Evolutionary conservation across 2,797 vertebrate species (phyloP).

Genomic region (Fringilla coelebs): DNA sequence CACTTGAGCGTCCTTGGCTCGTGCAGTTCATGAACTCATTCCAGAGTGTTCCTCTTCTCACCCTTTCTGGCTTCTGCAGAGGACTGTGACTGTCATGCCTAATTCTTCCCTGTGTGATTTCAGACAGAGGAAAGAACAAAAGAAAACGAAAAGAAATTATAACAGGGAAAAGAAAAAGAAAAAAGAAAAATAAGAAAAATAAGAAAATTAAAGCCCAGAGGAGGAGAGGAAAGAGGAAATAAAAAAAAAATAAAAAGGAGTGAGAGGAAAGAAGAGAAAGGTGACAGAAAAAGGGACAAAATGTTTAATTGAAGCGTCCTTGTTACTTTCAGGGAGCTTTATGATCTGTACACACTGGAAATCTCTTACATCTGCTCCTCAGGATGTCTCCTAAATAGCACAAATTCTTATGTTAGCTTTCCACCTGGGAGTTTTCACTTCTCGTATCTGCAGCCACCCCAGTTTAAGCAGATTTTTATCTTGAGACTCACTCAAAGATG

Average conservation of each 20-base stretch:
- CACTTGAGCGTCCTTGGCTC: neutral
- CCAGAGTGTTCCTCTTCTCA: neutral
- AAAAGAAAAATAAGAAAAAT: accelerated
- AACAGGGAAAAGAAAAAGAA: accelerated
- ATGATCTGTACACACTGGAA: neutral
- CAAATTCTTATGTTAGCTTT: neutral
- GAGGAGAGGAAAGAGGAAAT: neutral
- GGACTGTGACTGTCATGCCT: neutral
- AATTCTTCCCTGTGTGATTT: neutral
- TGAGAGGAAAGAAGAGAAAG: neutral
- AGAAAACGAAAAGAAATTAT: accelerated
- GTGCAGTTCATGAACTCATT: neutral
- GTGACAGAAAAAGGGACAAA: neutral
- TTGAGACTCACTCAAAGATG: neutral
- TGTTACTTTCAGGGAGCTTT: neutral
- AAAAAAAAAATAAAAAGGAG: accelerated
- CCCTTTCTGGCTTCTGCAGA: neutral
- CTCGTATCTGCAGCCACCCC: neutral
- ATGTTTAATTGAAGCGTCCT: neutral
- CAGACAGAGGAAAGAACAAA: neutral
- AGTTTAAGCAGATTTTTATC: neutral
- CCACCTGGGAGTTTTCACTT: neutral
- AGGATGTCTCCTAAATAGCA: neutral
- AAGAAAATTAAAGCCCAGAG: neutral
- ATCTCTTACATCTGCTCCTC: neutral